Evolutionary conservation across 1,140 invertebrate genomes (phyloP), one percentile per base, ranked within the genome.

Genomic region (Belonocnema kinseyi): DNA sequence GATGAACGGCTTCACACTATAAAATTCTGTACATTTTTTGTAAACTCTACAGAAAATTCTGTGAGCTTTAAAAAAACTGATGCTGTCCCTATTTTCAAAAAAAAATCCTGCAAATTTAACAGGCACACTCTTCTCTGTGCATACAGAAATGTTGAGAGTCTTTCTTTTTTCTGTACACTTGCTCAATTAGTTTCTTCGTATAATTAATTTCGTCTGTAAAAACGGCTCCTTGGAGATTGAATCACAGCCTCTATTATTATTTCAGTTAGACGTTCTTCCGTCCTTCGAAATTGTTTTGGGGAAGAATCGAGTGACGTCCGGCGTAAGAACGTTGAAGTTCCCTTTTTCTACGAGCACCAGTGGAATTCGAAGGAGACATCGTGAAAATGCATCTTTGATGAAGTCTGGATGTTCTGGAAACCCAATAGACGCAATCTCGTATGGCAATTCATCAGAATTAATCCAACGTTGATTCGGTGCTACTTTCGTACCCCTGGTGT

Each of bases 401-500:
- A 66, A 40, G 61, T 66, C 14, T 21, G 61, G 13, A 66, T 66
- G 33, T n/a, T 16, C 61, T 33, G 26, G 61, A 66, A 13, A 66
- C 61, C 21, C 19, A 21, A 40, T 66, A 4, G 13, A 40, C 33
- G 72, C 77, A 80, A 78, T 80, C 77, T 78, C 73, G 77, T 56
- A 17, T 73, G 53, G 56, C 79, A 73, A 81, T 83, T 81, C 79
- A 79, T 81, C 72, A 82, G 81, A 71, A 83, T 83, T 83, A 83
- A 83, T 83, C 76, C 77, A 61, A 56, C 52, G 77, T 75, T 79
- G 77, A 76, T 77, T 71, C 33, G 40, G 14, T 16, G 26, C 26
- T 13, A 40, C 16, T 16, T 33, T 56, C 54, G 40, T 40, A 14
- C 61, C 40, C 61, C 51, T 58, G 16, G 19, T 50, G 50, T 77